Evolutionary conservation across 1,140 invertebrate genomes (phyloP), one percentile per base, ranked within the genome.

Genomic region (Zaprionus gabonicus): DNA sequence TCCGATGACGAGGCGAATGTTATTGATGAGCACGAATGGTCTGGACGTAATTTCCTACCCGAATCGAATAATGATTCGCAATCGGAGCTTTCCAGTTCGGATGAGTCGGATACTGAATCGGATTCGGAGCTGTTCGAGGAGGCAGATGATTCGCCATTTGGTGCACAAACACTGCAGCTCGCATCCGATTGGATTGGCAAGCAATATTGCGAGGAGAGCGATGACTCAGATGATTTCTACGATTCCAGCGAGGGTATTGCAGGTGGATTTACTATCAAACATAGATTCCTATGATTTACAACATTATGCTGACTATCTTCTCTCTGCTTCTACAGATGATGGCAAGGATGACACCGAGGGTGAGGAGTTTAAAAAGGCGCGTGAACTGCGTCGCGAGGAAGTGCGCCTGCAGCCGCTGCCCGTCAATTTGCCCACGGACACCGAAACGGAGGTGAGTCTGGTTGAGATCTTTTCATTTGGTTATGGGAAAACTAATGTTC

Each of bases 11-110:
- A 96, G 81, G 94, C 95, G 1, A 95, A 96, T 13, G 91, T 93
- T 28, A 97, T 98, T 92, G 97, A 98, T 88, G 97, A 98, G 92
- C 97, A 98, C 85, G 97, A 98, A 93, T 98, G 97, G 97, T 98
- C 97, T 1, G 97, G 98, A 80, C 95, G 96, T 64, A 98, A 98
- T 93, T 98, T 98, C 92, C 96, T 97, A 76, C 95, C 96, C 0
- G 96, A 96, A 2, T 96, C 95, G 25, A 96, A 97, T 71, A 96
- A 97, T 65, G 95, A 96, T 66, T 96, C 95, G 38, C 95, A 96
- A 76, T 94, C 95, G 3, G 91, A 93, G 65, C 63, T 92, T 0
- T 92, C 90, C 25, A 91, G 87, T 36, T 92, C 85, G 1, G 91
- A 92, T 74, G 86, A 92, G 55, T 87, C 81, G 0, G 86, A 92